phyloP scores from a whole-genome alignment of 2,888 invertebrate species.

The Pammene aurita region DNA sequence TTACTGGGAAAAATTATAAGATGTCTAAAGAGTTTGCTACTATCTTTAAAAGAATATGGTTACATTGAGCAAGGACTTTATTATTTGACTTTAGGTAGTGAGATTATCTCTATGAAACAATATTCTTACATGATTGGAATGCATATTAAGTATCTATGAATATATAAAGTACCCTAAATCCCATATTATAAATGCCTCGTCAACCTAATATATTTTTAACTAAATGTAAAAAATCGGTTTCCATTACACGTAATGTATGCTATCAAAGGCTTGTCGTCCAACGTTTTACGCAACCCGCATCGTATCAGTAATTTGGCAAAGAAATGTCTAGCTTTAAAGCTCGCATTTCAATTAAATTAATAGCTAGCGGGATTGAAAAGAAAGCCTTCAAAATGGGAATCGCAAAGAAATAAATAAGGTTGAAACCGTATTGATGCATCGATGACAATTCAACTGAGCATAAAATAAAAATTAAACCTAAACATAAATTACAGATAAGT shows the following conservation, averaged over 20 bases:
- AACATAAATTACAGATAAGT: no score
- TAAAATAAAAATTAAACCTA: no score
- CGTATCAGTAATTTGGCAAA: not conserved
- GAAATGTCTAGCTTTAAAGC: not conserved
- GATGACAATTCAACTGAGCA: not conserved
- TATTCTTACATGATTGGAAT: no score
- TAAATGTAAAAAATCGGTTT: not conserved
- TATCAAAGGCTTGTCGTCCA: not conserved
- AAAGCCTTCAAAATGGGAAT: not conserved
- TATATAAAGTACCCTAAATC: not conserved
- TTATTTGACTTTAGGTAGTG: no score
- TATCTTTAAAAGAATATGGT: no score
- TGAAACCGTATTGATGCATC: not conserved
- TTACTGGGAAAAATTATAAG: not conserved
- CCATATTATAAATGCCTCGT: not conserved
- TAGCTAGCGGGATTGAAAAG: constrained; percentile 10
- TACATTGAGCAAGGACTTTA: no score
- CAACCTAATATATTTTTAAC: no score
- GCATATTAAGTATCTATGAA: no score
- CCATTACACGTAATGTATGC: not conserved
- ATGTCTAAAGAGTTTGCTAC: not conserved
- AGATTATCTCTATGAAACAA: no score
- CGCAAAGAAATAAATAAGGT: not conserved
- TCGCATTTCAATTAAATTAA: constrained; percentile 23
- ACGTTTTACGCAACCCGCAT: not conserved